phyloP scores from a whole-genome alignment of 2,888 invertebrate genomes.

The Emmelina monodactyla region DNA sequence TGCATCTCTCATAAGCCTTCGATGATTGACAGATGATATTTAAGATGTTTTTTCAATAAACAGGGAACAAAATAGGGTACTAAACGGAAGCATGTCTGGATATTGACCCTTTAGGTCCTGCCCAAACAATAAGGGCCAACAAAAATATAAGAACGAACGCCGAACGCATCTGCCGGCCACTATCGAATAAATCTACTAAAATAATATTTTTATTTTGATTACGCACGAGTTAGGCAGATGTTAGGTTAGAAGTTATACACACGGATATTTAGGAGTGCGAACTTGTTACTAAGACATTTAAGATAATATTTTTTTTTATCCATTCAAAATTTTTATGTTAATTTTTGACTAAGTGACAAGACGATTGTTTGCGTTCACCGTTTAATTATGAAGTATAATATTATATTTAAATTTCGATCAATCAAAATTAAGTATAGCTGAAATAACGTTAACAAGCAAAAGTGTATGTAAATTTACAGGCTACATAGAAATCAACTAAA shows the following conservation, averaged over 20 bases:
- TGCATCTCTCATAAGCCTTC: too few relatives aligned
- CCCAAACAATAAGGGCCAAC: conserved; percentile 43
- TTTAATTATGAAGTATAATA: too few relatives aligned
- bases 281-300: conserved; percentile 4
- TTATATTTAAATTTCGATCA: too few relatives aligned
- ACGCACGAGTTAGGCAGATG: conserved; percentile 59
- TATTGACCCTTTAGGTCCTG: conserved; percentile 51
- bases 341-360: too few relatives aligned
- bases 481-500: too few relatives aligned
- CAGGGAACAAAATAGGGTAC: conserved; percentile 34
- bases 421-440: too few relatives aligned
- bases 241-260: conserved; percentile 28
- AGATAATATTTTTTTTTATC: neutral
- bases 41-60: conserved; percentile 45
- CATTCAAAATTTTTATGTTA: too few relatives aligned
- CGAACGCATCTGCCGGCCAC: conserved; percentile 55
- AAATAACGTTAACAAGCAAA: too few relatives aligned
- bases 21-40: conserved; percentile 34
- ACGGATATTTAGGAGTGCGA: conserved; percentile 18
- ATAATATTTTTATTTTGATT: conserved; percentile 66
- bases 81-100: conserved; percentile 50
- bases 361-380: too few relatives aligned
- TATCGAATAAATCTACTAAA: conserved; percentile 64
- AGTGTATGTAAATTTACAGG: too few relatives aligned
- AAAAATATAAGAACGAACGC: conserved; percentile 47